A percentile compares a stretch with the other conserved stretches of the same genome.
Conservation (phyloP, 2,113 vertebrate genomes). For the Zapornia atra region DNA sequence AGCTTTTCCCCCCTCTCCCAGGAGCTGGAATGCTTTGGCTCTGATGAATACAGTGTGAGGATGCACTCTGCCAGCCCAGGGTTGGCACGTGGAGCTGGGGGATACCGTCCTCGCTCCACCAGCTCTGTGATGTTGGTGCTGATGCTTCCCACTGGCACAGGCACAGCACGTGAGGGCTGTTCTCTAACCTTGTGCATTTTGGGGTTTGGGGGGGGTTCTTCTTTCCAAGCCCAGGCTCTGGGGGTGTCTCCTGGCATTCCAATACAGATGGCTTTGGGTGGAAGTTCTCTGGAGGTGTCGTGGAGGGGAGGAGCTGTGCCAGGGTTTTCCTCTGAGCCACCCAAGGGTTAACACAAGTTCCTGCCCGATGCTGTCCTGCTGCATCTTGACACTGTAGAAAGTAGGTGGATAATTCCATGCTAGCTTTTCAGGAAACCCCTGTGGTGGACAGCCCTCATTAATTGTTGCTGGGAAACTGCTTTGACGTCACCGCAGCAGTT, state of each 20-base stretch:
- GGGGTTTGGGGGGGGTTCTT: not conserved
- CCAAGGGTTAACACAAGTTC: constrained; percentile 56
- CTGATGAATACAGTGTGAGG: not conserved
- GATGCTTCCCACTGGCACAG: not conserved
- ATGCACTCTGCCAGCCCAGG: not conserved
- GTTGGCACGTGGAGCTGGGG: not conserved
- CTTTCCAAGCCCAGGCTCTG: not conserved
- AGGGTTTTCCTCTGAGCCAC: not conserved
- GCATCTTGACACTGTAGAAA: constrained; percentile 57
- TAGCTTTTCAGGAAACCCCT: constrained; percentile 84
- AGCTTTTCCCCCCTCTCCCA: not conserved
- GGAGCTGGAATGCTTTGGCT: not conserved
- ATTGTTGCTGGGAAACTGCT: constrained; percentile 81
- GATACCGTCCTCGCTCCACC: not conserved
- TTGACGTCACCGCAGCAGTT: constrained; percentile 78
- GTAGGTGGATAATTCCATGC: constrained; percentile 71
- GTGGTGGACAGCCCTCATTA: constrained; percentile 77
- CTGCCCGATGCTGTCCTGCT: not conserved
- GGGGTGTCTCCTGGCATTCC: not conserved
- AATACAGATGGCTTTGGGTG: accelerated
- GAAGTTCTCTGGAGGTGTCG: not conserved
- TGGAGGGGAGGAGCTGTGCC: not conserved
- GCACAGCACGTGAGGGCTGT: not conserved
- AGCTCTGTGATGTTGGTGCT: not conserved
- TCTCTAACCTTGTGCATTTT: not conserved